A percentile compares a stretch with the other conserved stretches of the same genome.
Conservation (phyloP, 2,888 invertebrate genomes). For the Amblyjoppa fuscipennis region DNA sequence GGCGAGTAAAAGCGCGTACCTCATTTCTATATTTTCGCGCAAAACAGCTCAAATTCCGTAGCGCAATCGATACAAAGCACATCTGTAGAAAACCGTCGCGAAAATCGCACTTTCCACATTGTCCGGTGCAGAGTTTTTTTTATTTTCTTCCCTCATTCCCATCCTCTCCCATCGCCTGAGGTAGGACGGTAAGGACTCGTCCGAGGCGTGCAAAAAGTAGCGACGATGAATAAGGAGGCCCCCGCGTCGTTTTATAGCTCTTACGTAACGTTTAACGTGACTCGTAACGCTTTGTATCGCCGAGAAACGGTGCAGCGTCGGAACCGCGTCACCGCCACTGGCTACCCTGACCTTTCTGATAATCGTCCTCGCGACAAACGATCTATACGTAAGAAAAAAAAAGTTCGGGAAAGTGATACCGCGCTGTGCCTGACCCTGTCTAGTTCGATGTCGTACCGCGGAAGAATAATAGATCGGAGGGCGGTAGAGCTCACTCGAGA, state of each 20-base stretch:
- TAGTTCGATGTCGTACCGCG: constrained; percentile 36
- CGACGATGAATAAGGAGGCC: neutral
- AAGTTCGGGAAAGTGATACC: constrained; percentile 49
- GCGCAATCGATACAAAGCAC: no score
- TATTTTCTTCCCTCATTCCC: neutral
- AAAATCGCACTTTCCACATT: no score
- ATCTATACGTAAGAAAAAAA: constrained; percentile 30
- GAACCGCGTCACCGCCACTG: constrained; percentile 38
- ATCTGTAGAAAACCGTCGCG: no score
- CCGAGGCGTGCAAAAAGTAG: neutral
- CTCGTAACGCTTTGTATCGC: constrained; percentile 1
- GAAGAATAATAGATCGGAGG: neutral
- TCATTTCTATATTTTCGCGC: no score
- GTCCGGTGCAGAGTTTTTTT: no score
- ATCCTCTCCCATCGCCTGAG: neutral
- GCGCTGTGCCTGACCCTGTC: constrained; percentile 49
- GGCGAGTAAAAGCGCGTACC: no score
- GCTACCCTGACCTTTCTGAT: constrained; percentile 50
- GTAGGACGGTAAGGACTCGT: neutral
- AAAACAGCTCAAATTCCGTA: no score
- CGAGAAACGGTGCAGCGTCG: neutral
- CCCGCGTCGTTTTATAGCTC: neutral
- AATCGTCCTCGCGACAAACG: constrained; percentile 36
- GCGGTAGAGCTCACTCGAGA: neutral
- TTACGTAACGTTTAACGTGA: neutral